Conservation (phyloP, 2,888 invertebrate species). For the Drosophila pseudotalamancana region DNA sequence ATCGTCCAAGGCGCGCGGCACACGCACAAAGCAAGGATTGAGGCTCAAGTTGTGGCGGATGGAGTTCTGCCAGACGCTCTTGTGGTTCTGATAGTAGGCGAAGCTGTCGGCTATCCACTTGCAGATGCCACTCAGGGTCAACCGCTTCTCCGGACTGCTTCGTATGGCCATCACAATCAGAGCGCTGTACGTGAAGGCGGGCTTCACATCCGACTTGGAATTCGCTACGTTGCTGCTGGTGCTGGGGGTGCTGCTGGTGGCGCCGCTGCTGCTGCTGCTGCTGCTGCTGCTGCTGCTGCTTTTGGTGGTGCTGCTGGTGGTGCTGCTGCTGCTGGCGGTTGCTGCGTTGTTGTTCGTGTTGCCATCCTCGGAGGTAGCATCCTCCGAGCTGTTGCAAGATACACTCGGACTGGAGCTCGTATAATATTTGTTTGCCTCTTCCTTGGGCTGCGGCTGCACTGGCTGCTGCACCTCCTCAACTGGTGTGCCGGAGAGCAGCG, state of each 20-base stretch:
- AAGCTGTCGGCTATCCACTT: constrained; percentile 99
- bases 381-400: constrained; percentile 51
- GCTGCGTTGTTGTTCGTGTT: neutral
- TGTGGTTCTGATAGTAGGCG: constrained; percentile 97
- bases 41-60: constrained; percentile 86
- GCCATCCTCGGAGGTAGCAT: constrained; percentile 49
- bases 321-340: neutral
- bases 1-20: constrained; percentile 97
- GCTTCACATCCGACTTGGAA: constrained; percentile 86
- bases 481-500: constrained; percentile 50
- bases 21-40: constrained; percentile 98
- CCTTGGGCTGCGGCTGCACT: neutral
- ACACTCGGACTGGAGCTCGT: constrained; percentile 32
- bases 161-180: constrained; percentile 99
- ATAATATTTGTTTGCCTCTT: constrained; percentile 8
- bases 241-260: neutral
- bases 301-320: neutral
- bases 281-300: neutral
- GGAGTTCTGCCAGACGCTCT: constrained; percentile 99
- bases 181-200: constrained; percentile 98
- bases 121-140: constrained; percentile 97
- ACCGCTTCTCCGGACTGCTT: constrained; percentile 94
- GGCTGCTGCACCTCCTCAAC: neutral
- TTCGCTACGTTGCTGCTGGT: neutral
- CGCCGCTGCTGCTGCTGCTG: constrained; percentile 4